Conservation (phyloP, 2,797 vertebrate species). For the Gallinago solitaria region DNA sequence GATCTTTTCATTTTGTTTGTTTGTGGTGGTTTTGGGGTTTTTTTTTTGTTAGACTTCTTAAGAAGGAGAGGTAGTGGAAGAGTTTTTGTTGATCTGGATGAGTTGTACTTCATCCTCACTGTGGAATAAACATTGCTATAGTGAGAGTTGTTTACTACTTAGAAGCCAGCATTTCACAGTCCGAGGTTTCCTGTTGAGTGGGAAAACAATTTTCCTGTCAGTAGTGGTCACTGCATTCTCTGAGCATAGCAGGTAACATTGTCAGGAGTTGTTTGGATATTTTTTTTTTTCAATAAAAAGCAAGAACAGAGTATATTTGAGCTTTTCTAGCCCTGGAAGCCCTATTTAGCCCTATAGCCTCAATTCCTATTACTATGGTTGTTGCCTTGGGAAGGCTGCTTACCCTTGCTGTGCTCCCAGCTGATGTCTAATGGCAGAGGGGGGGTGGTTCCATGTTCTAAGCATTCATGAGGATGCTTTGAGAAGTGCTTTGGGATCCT, state of each 20-base stretch:
- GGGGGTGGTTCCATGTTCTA: background rate
- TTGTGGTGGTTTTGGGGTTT: background rate
- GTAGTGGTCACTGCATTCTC: background rate
- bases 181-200: background rate
- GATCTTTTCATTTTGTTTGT: slow-evolving; percentile 9
- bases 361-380: background rate
- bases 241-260: background rate
- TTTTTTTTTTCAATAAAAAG: background rate
- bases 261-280: background rate
- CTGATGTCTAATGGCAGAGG: background rate
- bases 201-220: background rate
- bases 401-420: background rate
- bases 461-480: background rate
- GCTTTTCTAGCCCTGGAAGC: background rate
- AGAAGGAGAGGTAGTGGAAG: background rate
- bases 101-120: background rate
- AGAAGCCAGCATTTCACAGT: background rate
- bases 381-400: background rate
- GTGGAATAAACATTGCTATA: background rate
- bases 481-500: background rate
- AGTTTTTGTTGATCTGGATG: background rate
- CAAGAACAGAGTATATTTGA: background rate
- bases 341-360: background rate
- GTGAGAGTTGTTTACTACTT: background rate
- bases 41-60: background rate